phyloP scores from a whole-genome alignment of 2,888 invertebrate genomes.

The Netelia virgata region DNA sequence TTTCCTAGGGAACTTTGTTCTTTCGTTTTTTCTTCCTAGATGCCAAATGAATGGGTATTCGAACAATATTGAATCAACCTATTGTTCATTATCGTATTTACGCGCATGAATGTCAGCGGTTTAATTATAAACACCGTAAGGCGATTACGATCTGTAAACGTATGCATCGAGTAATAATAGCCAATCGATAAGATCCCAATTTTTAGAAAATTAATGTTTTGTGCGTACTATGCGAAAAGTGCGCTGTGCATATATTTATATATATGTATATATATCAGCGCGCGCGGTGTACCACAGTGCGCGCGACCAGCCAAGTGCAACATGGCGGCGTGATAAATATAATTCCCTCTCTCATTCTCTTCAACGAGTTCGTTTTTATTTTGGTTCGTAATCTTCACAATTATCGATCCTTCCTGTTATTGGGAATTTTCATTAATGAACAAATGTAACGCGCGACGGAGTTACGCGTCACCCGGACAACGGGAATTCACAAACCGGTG shows the following conservation, averaged over 20 bases:
- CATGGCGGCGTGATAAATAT: constrained; percentile 70
- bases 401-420: constrained; percentile 9
- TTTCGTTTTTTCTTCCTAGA: neutral
- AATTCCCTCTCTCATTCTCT: constrained; percentile 51
- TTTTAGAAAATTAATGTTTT: neutral
- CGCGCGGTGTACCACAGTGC: neutral
- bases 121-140: neutral
- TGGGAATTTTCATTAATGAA: constrained; percentile 18
- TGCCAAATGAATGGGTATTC: neutral
- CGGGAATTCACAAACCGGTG: neutral
- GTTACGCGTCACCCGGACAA: neutral
- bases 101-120: neutral
- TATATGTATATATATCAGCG: neutral
- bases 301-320: constrained; percentile 63
- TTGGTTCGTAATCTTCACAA: constrained; percentile 30
- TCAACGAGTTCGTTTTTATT: constrained; percentile 38
- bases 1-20: constrained; percentile 9
- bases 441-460: constrained; percentile 1
- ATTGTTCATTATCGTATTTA: neutral
- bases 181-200: too few relatives aligned
- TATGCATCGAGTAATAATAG: too few relatives aligned
- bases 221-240: neutral
- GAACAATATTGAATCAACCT: neutral
- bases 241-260: neutral
- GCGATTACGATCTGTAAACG: too few relatives aligned